Evolutionary conservation across 2,888 invertebrate genomes (phyloP).

Genomic region (Thalpophila matura): DNA sequence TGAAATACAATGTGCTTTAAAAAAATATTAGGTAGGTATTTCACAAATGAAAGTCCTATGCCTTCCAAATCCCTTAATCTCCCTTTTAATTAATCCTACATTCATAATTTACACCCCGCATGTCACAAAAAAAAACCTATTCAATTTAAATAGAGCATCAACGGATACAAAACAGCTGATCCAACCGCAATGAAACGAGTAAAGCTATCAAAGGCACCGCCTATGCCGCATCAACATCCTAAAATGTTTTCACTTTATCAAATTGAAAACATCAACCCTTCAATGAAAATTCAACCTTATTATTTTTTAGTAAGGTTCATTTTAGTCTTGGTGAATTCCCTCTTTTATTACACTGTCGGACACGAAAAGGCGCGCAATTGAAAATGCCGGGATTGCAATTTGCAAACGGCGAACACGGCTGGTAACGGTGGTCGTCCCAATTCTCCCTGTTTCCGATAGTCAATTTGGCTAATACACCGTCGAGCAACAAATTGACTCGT

Average conservation of each 20-base stretch:
- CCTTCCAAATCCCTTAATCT: too few relatives aligned
- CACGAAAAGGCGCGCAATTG: constrained; percentile 47
- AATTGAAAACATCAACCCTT: constrained; percentile 33
- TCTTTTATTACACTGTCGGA: constrained; percentile 28
- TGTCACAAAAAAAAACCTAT: neutral
- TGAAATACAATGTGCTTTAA: too few relatives aligned
- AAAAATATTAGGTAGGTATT: too few relatives aligned
- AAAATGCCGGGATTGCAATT: constrained; percentile 57
- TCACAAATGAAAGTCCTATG: too few relatives aligned
- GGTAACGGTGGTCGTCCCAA: constrained; percentile 33
- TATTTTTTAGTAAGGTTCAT: fast-evolving
- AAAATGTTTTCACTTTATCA: constrained; percentile 57
- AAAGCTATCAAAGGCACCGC: constrained; percentile 43
- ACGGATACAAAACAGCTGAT: constrained; percentile 32
- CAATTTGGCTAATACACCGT: constrained; percentile 47
- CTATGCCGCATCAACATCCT: constrained; percentile 41
- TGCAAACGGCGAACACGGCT: constrained; percentile 37
- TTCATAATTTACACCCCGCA: neutral
- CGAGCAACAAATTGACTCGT: constrained; percentile 37
- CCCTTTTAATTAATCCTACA: neutral
- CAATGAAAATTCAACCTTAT: constrained; percentile 11
- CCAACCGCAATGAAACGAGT: constrained; percentile 42
- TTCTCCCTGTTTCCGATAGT: constrained; percentile 39
- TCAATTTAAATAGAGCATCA: constrained; percentile 2
- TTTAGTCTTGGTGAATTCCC: neutral